Evolutionary conservation across 1,140 invertebrate genomes (phyloP).

Genomic region (Drosophila lini): DNA sequence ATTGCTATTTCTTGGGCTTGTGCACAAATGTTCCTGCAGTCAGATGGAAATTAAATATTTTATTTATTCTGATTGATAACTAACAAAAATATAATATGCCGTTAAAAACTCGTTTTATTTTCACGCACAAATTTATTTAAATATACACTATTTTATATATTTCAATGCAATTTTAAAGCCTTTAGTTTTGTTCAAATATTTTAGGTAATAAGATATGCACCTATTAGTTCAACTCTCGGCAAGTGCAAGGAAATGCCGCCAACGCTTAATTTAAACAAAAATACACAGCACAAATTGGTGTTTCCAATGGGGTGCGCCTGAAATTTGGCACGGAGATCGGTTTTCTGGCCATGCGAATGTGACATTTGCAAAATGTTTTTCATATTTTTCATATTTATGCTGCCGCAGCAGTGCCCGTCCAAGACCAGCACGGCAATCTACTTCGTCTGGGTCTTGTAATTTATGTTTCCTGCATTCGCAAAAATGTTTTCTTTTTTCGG

Average conservation of each 20-base stretch:
- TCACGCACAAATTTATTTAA: background rate
- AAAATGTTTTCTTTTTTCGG: constrained; percentile 38
- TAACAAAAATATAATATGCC: background rate
- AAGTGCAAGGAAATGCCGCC: constrained; percentile 11
- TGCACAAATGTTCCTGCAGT: background rate
- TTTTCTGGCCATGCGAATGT: constrained; percentile 48
- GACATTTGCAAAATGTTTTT: constrained; percentile 56
- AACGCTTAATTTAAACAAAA: constrained; percentile 16
- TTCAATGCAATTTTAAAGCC: background rate
- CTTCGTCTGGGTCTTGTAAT: constrained; percentile 43
- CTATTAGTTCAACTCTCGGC: background rate
- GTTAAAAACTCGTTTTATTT: background rate
- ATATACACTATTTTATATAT: background rate
- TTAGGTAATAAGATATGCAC: background rate
- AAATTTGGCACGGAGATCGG: constrained; percentile 45
- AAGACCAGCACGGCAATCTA: constrained; percentile 27
- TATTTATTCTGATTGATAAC: background rate
- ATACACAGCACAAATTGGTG: constrained; percentile 25
- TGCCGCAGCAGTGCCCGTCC: constrained; percentile 8
- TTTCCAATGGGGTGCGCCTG: constrained; percentile 35
- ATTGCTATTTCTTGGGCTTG: background rate
- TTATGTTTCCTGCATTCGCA: constrained; percentile 52
- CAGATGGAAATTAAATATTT: background rate
- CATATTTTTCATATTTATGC: constrained; percentile 42
- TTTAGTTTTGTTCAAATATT: no score